Evolutionary conservation across 2,113 vertebrate genomes (phyloP).

Genomic region (Lampris megalopsis): DNA sequence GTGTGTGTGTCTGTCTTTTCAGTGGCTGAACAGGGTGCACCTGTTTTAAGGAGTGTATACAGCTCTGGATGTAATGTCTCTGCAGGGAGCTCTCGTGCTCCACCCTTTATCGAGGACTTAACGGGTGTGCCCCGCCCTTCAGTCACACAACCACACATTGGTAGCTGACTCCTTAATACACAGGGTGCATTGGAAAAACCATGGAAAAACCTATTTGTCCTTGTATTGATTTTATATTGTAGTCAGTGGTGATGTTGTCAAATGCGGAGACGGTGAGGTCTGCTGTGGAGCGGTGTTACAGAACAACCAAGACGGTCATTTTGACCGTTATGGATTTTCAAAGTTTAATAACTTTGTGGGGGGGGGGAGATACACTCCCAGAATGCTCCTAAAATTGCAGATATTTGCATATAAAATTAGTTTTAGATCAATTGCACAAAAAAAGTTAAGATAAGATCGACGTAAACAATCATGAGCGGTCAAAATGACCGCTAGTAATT

Average conservation of each 20-base stretch:
- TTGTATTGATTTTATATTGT: background rate
- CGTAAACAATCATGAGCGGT: no score
- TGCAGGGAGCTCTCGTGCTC: slow-evolving; percentile 34
- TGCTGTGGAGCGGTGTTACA: no score
- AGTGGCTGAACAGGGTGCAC: slow-evolving; percentile 52
- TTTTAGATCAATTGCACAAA: no score
- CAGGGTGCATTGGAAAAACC: background rate
- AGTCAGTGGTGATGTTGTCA: background rate
- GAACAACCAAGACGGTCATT: no score
- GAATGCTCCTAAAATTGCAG: no score
- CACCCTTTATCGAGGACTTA: slow-evolving; percentile 19
- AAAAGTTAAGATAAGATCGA: no score
- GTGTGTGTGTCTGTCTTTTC: slow-evolving; percentile 31
- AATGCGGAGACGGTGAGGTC: no score
- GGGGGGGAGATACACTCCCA: no score
- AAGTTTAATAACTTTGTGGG: no score
- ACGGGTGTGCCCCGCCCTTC: slow-evolving; percentile 27
- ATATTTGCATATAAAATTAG: no score
- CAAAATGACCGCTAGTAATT: no score
- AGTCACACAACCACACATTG: background rate
- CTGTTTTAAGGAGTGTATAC: slow-evolving; percentile 45
- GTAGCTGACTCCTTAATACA: background rate
- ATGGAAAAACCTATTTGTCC: background rate
- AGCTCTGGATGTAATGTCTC: slow-evolving; percentile 18
- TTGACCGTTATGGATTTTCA: no score